Conservation (phyloP, 2,797 vertebrate species). For the Eidolon dupreanum region DNA sequence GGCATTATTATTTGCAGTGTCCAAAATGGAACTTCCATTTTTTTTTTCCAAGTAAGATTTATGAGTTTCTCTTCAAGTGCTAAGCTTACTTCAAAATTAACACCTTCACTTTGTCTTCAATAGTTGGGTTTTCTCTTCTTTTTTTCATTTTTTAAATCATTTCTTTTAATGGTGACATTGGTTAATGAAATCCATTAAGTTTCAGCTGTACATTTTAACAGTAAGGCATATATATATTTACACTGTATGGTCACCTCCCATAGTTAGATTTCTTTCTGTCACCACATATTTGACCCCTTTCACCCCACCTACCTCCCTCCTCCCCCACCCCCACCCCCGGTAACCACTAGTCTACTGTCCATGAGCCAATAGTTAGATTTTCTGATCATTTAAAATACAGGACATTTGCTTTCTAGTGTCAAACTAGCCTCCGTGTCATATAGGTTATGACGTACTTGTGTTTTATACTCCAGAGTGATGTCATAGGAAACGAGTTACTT, state of each 20-base stretch:
- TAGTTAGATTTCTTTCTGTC: no score
- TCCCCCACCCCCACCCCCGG: no score
- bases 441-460: background rate
- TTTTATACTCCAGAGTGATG: background rate
- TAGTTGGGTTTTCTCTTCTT: no score
- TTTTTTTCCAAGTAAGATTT: background rate
- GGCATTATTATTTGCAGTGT: conserved; percentile 7
- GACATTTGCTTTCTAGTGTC: background rate
- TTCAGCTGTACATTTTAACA: no score
- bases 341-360: no score
- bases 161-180: no score
- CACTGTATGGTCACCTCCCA: no score
- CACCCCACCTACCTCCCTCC: no score
- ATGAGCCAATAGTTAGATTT: background rate
- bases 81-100: conserved; percentile 40
- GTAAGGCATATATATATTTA: no score
- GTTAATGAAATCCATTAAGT: no score
- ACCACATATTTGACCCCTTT: no score
- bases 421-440: background rate
- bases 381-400: conserved; percentile 27
- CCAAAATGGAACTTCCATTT: conserved; percentile 6
- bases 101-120: conserved; percentile 12
- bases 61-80: conserved; percentile 32
- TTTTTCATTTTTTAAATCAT: no score
- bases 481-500: background rate